Percentiles rank a stretch among this genome's conserved stretches.
Conservation (phyloP, 2,797 vertebrate species). For the Nyctibius grandis region DNA sequence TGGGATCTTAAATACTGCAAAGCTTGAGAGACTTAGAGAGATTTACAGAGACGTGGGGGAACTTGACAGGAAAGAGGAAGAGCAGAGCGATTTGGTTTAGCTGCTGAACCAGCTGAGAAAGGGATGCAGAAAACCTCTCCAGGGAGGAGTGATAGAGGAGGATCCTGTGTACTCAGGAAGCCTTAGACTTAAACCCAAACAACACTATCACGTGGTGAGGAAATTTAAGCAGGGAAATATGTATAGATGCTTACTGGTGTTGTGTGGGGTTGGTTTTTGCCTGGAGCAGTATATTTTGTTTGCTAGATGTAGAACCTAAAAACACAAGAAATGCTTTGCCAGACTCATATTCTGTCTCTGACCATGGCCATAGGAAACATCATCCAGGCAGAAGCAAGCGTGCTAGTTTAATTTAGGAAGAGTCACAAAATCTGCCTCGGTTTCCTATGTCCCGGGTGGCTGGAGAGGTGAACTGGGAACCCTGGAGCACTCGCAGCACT, state of each 20-base stretch:
- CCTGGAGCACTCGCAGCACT: rapidly evolving
- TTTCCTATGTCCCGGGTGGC: not conserved
- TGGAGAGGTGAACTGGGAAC: not conserved
- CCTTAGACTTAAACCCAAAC: not conserved
- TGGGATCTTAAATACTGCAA: not conserved
- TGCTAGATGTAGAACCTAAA: not conserved
- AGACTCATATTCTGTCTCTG: not conserved
- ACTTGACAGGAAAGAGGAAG: not conserved
- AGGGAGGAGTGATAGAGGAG: not conserved
- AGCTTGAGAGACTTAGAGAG: not conserved
- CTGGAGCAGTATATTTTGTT: not conserved
- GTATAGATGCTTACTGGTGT: not conserved
- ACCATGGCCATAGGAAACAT: not conserved
- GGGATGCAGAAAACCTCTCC: not conserved
- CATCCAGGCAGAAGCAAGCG: not conserved
- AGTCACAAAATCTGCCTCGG: not conserved
- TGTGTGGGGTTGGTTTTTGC: not conserved
- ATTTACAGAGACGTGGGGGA: not conserved
- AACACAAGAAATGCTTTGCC: not conserved
- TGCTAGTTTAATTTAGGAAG: not conserved
- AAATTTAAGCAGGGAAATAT: not conserved
- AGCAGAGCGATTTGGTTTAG: not conserved
- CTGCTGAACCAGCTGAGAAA: not conserved
- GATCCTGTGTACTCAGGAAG: not conserved
- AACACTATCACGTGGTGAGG: not conserved